Evolutionary conservation across 2,888 invertebrate genomes (phyloP), one percentile per base, ranked within the genome.

Genomic region (Nebria salina): DNA sequence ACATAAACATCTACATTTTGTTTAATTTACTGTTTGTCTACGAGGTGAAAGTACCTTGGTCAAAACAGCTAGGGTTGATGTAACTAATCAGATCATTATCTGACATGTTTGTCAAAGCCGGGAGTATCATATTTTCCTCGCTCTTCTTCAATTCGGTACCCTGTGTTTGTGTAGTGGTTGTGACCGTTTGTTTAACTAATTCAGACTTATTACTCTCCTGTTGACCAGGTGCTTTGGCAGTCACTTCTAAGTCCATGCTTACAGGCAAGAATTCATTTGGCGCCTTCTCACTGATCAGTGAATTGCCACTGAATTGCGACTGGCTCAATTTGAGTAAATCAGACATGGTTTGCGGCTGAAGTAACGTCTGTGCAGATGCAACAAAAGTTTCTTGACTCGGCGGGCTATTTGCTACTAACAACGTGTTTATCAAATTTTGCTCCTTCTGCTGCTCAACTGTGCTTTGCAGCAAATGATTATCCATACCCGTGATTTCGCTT

Each of bases 31-130:
- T 54, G 54, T 54, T 54, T 20, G 54, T 76, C 81, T 78, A 82
- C 73, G 81, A 43, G 43, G 81, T 54, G 42, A 76, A 83, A 42
- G 82, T 91, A 94, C 94, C 93, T 91, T 94, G 94, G 89, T 96
- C 96, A 88, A 97, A 96, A 88, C 95, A 95, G 91, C 94, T 95
- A 76, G 96, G 95, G 90, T 96, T 96, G 85, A 97, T 96, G 89
- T 96, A 95, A 88, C 94, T 96, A 85, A 97, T 92, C 85, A 97
- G 91, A 89, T 97, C 96, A 89, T 94, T 95, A 88, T 96, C 96
- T 83, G 95, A 95, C 94, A 97, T 95, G 85, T 94, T 93, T 9
- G 95, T 94, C 84, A 96, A 91, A 73, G 95, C 93, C 86, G 94
- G 94, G 77, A 91, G 94, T 89, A 92, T 92, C 91, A 93, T 92